Evolutionary conservation across 2,113 vertebrate genomes (phyloP).

Genomic region (Myocastor coypus): DNA sequence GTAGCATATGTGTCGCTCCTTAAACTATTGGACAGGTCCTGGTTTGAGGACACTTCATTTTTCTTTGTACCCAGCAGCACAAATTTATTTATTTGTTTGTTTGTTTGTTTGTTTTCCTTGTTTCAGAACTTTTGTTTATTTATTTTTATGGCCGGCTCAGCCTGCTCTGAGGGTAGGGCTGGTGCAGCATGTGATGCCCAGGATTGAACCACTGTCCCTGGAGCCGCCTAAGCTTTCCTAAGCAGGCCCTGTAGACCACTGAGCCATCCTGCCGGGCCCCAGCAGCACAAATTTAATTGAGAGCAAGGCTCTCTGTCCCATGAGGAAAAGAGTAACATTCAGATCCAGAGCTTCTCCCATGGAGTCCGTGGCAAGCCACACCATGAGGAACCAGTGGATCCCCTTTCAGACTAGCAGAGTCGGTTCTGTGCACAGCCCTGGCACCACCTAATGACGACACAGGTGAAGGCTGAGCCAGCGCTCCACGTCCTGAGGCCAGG

Average conservation of each 20-base stretch:
- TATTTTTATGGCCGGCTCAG: too few relatives aligned
- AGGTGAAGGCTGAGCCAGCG: too few relatives aligned
- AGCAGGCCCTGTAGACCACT: too few relatives aligned
- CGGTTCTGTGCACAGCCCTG: background rate
- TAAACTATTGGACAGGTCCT: background rate
- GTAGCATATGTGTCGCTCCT: rapidly evolving
- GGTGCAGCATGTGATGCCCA: too few relatives aligned
- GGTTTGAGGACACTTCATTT: background rate
- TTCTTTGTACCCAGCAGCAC: background rate
- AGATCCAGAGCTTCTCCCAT: background rate
- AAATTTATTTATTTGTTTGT: too few relatives aligned
- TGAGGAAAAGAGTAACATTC: background rate
- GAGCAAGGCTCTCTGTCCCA: background rate
- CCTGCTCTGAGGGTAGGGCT: too few relatives aligned
- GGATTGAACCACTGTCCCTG: too few relatives aligned
- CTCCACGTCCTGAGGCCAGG: rapidly evolving
- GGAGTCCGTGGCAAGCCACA: background rate
- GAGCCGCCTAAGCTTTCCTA: too few relatives aligned
- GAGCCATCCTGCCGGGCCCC: too few relatives aligned
- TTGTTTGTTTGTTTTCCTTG: too few relatives aligned
- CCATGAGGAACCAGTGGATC: background rate
- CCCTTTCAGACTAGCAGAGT: background rate
- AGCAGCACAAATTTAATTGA: background rate
- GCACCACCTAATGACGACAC: too few relatives aligned
- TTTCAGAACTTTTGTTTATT: too few relatives aligned